These are phyloP conservation scores for Fabriciana adippe DNA, from an alignment of 2,888 invertebrate genomes.

Conservation along the genomic window DNA sequence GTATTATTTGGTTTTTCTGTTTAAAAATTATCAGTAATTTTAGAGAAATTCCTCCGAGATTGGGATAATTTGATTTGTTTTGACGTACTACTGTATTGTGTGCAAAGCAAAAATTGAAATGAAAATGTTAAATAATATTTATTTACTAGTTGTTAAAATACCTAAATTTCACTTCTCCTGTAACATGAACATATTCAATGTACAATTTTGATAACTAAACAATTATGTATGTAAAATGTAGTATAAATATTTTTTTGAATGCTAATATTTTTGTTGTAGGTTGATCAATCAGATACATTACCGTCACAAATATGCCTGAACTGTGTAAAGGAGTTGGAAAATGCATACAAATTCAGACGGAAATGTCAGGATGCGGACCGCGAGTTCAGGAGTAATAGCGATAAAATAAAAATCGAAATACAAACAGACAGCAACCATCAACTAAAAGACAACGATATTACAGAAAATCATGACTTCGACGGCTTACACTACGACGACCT, in stretches of 20 bases:
- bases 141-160: too few species aligned
- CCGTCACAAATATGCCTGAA: conserved; percentile 67
- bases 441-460: conserved; percentile 37
- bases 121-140: too few species aligned
- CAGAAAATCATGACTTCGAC: conserved; percentile 43
- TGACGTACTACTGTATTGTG: background rate
- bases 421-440: conserved; percentile 44
- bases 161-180: too few species aligned
- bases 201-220: too few species aligned
- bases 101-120: background rate
- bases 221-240: too few species aligned
- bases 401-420: conserved; percentile 57
- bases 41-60: too few species aligned
- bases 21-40: too few species aligned
- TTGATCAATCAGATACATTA: conserved; percentile 64
- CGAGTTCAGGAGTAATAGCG: conserved; percentile 49
- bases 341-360: conserved; percentile 72
- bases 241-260: too few species aligned
- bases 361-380: conserved; percentile 73
- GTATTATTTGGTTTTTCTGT: too few species aligned
- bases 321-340: conserved; percentile 68
- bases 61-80: too few species aligned
- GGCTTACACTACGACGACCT: conserved; percentile 49
- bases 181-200: too few species aligned
- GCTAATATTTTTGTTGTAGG: conserved; percentile 52